phyloP scores from a whole-genome alignment of 2,888 invertebrate genomes.

The Drosophila hawaiiensis region DNA sequence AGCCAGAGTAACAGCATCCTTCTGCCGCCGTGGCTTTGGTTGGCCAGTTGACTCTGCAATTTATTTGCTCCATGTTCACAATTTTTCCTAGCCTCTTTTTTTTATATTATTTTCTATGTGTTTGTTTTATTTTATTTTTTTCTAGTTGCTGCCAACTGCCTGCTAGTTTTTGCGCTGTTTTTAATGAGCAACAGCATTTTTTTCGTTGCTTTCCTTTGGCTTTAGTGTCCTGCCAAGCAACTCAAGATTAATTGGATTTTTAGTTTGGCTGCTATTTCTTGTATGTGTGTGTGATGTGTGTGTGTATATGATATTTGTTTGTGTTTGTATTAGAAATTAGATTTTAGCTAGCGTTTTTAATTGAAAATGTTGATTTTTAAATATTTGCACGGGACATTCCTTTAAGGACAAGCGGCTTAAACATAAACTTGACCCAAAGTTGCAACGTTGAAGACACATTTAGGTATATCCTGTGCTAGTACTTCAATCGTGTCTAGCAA shows the following conservation, averaged over 20 bases:
- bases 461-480: constrained; percentile 31
- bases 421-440: constrained; percentile 63
- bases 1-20: constrained; percentile 40
- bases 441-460: constrained; percentile 19
- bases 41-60: constrained; percentile 70
- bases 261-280: constrained; percentile 42
- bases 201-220: constrained; percentile 12
- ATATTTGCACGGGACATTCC: constrained; percentile 38
- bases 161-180: constrained; percentile 62
- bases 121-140: constrained; percentile 42
- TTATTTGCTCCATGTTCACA: constrained; percentile 54
- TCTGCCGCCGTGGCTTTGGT: constrained; percentile 49
- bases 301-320: constrained; percentile 46
- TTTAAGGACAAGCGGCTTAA: constrained; percentile 24
- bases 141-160: constrained; percentile 54
- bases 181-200: constrained; percentile 59
- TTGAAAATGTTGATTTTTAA: constrained; percentile 55
- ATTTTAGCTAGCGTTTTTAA: constrained; percentile 67
- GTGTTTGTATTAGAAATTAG: constrained; percentile 78
- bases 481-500: constrained; percentile 57
- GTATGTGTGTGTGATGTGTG: constrained; percentile 13
- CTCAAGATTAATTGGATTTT: constrained; percentile 79
- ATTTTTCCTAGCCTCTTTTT: constrained; percentile 19
- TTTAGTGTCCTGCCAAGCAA: constrained; percentile 56
- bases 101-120: constrained; percentile 13